Evolutionary conservation across 2,113 vertebrate species (phyloP), one percentile per base, ranked within the genome.

Genomic region (Amphilophus citrinellus): DNA sequence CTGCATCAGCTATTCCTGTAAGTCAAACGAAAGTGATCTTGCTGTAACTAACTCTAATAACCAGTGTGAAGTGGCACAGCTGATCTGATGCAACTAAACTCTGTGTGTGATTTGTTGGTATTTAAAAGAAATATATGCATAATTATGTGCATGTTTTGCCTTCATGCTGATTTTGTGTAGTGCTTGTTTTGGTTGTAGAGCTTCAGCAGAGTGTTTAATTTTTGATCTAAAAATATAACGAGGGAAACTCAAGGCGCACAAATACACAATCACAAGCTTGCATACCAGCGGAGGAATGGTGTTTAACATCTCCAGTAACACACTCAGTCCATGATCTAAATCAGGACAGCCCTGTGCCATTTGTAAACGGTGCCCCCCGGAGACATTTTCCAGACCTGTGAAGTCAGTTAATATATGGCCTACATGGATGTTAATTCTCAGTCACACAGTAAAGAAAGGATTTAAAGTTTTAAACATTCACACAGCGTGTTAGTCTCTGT

Each of bases 1-100:
- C 86, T 90, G 78, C 91, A 82, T 94, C 90, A 93, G 62, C 90
- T 95, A 93, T 47, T 90, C 86, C 22, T 94, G 93, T 94, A 93
- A 95, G 93, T 95, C 24, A 32, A 71, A n/a, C 58, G 0, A 50
- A 17, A 53, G 8, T 11, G 24, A 58, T 15, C 27, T 68, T 6
- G 27, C 73, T 68, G 62, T 59, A 6, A 92, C 90, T 91, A 92
- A 93, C 91, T 65, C 78, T 37, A 84, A 44, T 89, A 92, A 94
- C 86, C 79, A 37, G 83, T 14, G 10, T 94, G 84, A 78, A 50
- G 61, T 89, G 77, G 2, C 50, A 30, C 68, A n/a, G 66, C 81
- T 66, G 0, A 62, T 81, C 79, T 22, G 53, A 76, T 39, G 39
- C 37, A 1, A 77, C 87, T 84, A 81, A 87, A 76, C 62, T 53